Evolutionary conservation across 2,797 vertebrate species (phyloP).

Genomic region (Buceros bicornis): DNA sequence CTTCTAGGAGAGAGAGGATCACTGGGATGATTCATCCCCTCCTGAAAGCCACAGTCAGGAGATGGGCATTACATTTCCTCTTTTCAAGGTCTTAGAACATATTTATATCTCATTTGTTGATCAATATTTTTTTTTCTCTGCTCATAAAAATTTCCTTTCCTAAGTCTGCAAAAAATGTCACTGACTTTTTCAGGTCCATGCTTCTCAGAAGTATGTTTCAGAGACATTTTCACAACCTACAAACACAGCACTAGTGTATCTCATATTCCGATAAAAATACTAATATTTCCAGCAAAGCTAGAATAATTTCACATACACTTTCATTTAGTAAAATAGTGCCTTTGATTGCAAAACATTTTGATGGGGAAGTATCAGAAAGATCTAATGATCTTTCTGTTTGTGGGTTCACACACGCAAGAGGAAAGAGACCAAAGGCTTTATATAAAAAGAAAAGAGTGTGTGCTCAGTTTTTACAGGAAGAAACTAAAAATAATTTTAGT

Average conservation of each 20-base stretch:
- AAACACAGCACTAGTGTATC: background rate
- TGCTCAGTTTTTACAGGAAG: background rate
- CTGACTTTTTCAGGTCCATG: background rate
- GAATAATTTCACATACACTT: background rate
- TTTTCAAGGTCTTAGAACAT: background rate
- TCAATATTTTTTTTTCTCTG: background rate
- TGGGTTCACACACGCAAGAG: background rate
- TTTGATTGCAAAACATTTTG: background rate
- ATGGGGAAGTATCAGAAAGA: background rate
- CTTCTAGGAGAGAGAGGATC: background rate
- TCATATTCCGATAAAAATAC: background rate
- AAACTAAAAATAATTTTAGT: constrained; percentile 14
- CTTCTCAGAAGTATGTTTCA: background rate
- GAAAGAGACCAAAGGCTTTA: background rate
- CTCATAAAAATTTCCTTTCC: background rate
- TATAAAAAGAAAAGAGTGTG: background rate
- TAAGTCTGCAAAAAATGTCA: background rate
- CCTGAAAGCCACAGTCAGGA: background rate
- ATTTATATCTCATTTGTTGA: background rate
- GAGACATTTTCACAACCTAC: background rate
- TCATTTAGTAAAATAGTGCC: background rate
- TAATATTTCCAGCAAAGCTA: background rate
- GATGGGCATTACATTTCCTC: background rate
- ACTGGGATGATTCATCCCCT: background rate
- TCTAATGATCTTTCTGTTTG: background rate